Evolutionary conservation across 2,113 vertebrate species (phyloP), one percentile per base, ranked within the genome.

Genomic region (Leptobrachium ailaonicum): DNA sequence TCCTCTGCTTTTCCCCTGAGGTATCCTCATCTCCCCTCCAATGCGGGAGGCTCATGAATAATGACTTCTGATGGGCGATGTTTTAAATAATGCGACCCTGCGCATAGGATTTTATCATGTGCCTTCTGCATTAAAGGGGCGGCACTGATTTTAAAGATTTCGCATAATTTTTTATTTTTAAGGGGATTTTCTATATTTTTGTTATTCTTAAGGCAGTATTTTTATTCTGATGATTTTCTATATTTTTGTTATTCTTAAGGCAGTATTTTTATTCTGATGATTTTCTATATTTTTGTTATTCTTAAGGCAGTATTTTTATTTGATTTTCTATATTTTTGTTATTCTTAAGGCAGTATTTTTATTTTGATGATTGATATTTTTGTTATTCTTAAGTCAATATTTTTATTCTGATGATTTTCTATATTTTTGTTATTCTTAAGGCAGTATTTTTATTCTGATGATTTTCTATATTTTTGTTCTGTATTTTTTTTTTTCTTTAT

Each of bases 1-100:
- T 60, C 13, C 10, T 60, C 13, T 60, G 13, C 13, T 54, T 60
- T 60, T 60, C 56, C 56, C 13, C 10, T 10, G 56, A 14, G 56
- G 56, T 6, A 14, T 2, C 6, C 1, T 41, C 3, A 0, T 5
- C 0, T 71, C 58, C 20, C n/a, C 54, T 41, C 12, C 4, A 8
- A 0, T 4, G 50, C 56, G 40, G 47, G 47, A 50, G 8, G 47
- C 47, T 50, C 47, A 50, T 50, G 47, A 50, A 50, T 50, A 50
- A 50, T 50, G 47, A 50, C 47, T 50, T 50, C 47, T 50, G 47
- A 50, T 50, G 8, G 47, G 47, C 47, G 8, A 50, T 50, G 47
- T 50, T 50, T 50, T 50, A 50, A 50, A 50, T 50, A 50, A 50
- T 50, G 47, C 47, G 47, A 50, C 47, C 47, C 47, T 50, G 47